Evolutionary conservation across 2,113 vertebrate genomes (phyloP).

Genomic region (Oryzias curvinotus): DNA sequence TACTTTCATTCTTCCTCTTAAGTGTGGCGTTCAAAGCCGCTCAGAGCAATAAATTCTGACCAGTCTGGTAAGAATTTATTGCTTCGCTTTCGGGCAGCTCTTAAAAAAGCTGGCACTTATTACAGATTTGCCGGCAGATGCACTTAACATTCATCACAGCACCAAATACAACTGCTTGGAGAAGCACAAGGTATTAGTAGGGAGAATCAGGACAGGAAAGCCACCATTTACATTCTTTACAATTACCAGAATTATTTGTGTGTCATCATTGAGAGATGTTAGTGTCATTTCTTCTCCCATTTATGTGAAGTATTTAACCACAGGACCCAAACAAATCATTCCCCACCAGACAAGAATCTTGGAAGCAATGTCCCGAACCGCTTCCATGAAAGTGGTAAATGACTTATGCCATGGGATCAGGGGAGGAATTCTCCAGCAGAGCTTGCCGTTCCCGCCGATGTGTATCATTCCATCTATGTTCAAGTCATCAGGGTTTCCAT

Average conservation of each 20-base stretch:
- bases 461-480: conserved; percentile 22
- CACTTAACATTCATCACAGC: conserved; percentile 30
- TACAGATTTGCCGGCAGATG: conserved; percentile 31
- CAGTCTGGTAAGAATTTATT: conserved; percentile 53
- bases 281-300: conserved; percentile 28
- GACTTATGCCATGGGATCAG: conserved; percentile 51
- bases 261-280: conserved; percentile 30
- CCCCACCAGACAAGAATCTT: conserved; percentile 24
- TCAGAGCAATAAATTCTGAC: conserved; percentile 51
- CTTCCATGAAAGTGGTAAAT: conserved; percentile 48
- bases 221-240: conserved; percentile 22
- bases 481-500: conserved; percentile 50
- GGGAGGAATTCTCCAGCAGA: conserved; percentile 45
- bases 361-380: conserved; percentile 28
- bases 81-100: conserved; percentile 28
- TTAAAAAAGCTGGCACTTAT: conserved; percentile 23
- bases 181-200: conserved; percentile 22
- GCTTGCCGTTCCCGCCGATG: conserved; percentile 32
- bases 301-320: conserved; percentile 33
- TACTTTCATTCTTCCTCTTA: not conserved
- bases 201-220: conserved; percentile 13
- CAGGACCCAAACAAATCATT: conserved; percentile 46
- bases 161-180: conserved; percentile 20
- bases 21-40: conserved; percentile 18
- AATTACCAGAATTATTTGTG: conserved; percentile 23